Evolutionary conservation across 1,140 invertebrate genomes (phyloP).

Genomic region (Drosophila paulistorum): DNA sequence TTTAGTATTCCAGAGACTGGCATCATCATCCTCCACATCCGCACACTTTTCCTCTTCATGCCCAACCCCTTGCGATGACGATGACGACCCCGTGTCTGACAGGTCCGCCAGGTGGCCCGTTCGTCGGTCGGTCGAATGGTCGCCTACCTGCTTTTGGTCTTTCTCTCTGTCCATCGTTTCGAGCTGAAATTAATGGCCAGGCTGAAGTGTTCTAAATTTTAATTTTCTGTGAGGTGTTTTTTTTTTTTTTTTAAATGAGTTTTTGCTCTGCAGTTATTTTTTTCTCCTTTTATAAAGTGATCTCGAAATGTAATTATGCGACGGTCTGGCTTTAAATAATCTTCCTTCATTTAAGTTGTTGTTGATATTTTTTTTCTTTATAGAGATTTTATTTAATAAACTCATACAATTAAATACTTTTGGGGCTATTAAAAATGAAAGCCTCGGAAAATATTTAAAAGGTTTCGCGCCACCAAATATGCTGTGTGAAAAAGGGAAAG

Average conservation of each 20-base stretch:
- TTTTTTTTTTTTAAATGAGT: slow-evolving; percentile 70
- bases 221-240: slow-evolving; percentile 42
- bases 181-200: slow-evolving; percentile 57
- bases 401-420: slow-evolving; percentile 70
- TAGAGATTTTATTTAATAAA: slow-evolving; percentile 68
- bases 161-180: slow-evolving; percentile 1
- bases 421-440: slow-evolving; percentile 60
- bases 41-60: neutral
- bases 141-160: neutral
- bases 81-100: slow-evolving; percentile 39
- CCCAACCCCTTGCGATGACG: neutral
- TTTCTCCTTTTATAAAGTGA: slow-evolving; percentile 38
- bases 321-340: slow-evolving; percentile 32
- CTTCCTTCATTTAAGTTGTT: slow-evolving; percentile 2
- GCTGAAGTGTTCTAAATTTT: slow-evolving; percentile 72
- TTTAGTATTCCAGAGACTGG: slow-evolving; percentile 28
- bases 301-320: slow-evolving; percentile 72
- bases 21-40: neutral
- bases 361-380: slow-evolving; percentile 21
- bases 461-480: neutral
- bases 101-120: slow-evolving; percentile 24
- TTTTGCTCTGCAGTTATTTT: slow-evolving; percentile 47
- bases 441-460: slow-evolving; percentile 36
- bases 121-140: slow-evolving; percentile 19
- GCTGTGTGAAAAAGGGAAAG: slow-evolving; percentile 32